Base-by-base conservation (phyloP, 2,797 vertebrate species). In the Bovichtus variegatus region DNA sequence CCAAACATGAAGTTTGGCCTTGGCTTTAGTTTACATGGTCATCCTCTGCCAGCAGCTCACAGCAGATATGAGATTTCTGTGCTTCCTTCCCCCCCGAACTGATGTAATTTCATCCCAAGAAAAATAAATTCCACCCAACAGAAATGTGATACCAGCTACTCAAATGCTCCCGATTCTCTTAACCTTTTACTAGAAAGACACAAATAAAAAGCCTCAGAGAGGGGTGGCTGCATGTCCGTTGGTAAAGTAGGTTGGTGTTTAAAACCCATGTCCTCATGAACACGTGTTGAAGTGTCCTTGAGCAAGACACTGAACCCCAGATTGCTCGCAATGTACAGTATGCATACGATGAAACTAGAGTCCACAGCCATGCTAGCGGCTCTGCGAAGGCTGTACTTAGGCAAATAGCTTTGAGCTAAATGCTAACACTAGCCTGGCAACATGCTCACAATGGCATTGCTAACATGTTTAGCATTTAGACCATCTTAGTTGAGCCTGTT, bases 291-390 rank as follows among this genome's bases (percentile, higher is more conserved):
- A 71, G 69, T 34, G 63, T 61, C 68, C 55, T 72, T 77, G 69
- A 67, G 69, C 59, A 63, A 57, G 31, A 61, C 59, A 41, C 25
- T 18, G 31, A 64, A 51, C 13, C 58, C 23, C 59, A 51, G 47
- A 46, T 15, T 29, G 55, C 60, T 65, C n/a, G 10, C 38, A 64
- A 78, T 71, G 54, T 44, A 13, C 27, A 51, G 46, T 46, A 65
- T 77, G 73, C 27, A 10, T 53, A 11, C 44, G 61, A 70, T 49
- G 58, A 63, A 76, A 76, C 64, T 5, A 23, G 62, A 59, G 31
- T 34, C 31, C 31, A 34, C 6, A 34, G 31, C 31, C 34, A 34
- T 34, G 31, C 31, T 34, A 9, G 54, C 27, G 21, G 34, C 49
- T 46, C 31, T 34, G 31, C 34, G 31, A 34, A 34, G 31, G 31